phyloP scores from a whole-genome alignment of 2,113 vertebrate genomes.

The Oostethus manadensis region DNA sequence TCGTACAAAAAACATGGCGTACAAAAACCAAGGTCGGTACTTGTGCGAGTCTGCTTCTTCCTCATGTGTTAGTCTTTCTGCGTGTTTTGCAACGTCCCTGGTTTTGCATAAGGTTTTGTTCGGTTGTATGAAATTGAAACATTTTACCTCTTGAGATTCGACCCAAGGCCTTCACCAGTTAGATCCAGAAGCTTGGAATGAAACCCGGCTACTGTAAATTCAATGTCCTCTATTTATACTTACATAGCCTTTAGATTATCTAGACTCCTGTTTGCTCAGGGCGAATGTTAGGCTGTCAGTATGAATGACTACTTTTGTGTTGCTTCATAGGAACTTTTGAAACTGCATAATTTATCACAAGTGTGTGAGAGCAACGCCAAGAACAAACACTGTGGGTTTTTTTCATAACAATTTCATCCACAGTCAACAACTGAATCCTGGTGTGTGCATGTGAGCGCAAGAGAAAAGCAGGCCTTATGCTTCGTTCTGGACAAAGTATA shows the following conservation, averaged over 20 bases:
- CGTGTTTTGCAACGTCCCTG: conserved; percentile 9
- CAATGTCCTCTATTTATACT: background rate
- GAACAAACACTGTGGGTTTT: too few relatives aligned
- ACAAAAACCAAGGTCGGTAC: too few relatives aligned
- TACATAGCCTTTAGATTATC: background rate
- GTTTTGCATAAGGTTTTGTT: conserved; percentile 5
- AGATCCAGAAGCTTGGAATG: background rate
- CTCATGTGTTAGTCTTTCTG: background rate
- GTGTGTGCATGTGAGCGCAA: too few relatives aligned
- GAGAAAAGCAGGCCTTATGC: too few relatives aligned
- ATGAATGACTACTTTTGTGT: background rate
- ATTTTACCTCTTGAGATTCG: background rate
- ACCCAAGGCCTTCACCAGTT: background rate
- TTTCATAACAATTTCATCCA: too few relatives aligned
- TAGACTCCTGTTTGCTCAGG: background rate
- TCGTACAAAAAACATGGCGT: too few relatives aligned
- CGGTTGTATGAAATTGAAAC: background rate
- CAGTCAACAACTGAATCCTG: too few relatives aligned
- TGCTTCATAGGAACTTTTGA: background rate
- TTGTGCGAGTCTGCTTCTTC: background rate
- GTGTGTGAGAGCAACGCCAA: too few relatives aligned
- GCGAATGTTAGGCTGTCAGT: background rate
- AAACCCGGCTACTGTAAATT: conserved; percentile 1
- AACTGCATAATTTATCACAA: too few relatives aligned
- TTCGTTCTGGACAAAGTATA: background rate